Conservation (phyloP, 2,797 vertebrate genomes). For the Rhinoraja longicauda region DNA sequence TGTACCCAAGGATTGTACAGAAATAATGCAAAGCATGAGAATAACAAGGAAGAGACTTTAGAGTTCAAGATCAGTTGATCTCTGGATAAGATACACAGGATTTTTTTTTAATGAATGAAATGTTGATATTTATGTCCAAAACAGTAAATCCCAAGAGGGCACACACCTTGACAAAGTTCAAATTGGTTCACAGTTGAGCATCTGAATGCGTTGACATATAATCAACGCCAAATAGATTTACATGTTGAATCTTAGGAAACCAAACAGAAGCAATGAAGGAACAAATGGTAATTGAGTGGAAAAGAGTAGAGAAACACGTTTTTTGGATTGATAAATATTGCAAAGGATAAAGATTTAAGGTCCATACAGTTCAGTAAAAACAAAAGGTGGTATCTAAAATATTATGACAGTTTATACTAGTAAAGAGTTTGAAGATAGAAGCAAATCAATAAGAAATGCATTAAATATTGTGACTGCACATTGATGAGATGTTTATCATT, state of each 20-base stretch:
- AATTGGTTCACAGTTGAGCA: not conserved
- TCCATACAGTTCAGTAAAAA: not conserved
- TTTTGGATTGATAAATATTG: not conserved
- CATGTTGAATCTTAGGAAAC: not conserved
- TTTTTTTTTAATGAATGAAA: not conserved
- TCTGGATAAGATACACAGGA: not conserved
- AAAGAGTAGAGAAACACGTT: not conserved
- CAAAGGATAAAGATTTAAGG: not conserved
- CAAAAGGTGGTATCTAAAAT: not conserved
- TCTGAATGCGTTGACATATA: not conserved
- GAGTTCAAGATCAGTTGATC: not conserved
- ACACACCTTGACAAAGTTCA: not conserved
- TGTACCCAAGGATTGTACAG: not conserved
- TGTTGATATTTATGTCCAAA: not conserved
- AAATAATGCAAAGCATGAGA: not conserved
- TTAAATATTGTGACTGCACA: conserved; percentile 6
- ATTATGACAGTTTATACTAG: not conserved
- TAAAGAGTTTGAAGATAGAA: not conserved
- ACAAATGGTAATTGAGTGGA: not conserved
- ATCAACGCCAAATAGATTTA: not conserved
- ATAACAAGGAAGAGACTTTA: not conserved
- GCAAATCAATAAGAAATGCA: not conserved
- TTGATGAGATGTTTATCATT: not conserved
- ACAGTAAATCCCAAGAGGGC: not conserved
- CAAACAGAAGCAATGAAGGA: not conserved